Evolutionary conservation across 2,797 vertebrate species (phyloP).

Genomic region (Sardinella longiceps): DNA sequence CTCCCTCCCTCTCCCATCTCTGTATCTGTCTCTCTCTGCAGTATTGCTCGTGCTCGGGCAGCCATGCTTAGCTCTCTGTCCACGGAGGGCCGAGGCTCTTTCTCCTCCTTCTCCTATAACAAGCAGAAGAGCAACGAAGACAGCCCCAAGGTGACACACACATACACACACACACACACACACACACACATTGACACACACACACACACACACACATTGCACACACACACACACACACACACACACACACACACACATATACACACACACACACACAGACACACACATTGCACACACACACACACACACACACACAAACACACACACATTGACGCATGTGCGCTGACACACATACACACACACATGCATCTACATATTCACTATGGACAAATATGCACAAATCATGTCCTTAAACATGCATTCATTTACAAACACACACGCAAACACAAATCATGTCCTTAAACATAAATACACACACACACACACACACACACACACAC

Average conservation of each 20-base stretch:
- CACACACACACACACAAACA: not conserved
- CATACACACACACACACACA: not conserved
- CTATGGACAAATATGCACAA: not conserved
- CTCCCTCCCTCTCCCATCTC: not conserved
- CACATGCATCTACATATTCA: no score
- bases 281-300: no score
- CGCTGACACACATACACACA: constrained; percentile 28
- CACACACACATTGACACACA: not conserved
- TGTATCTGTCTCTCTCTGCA: constrained; percentile 53
- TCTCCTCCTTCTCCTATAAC: constrained; percentile 91
- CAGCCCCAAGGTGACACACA: constrained; percentile 87
- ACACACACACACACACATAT: not conserved
- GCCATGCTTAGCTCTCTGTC: constrained; percentile 83
- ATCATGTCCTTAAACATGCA: no score
- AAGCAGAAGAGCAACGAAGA: constrained; percentile 89
- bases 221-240: not conserved
- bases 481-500: not conserved
- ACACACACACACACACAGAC: not conserved
- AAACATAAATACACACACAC: not conserved
- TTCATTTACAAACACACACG: no score
- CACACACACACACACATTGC: not conserved
- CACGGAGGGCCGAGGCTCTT: constrained; percentile 86
- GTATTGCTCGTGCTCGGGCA: constrained; percentile 86
- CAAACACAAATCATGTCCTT: not conserved
- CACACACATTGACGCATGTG: no score